Evolutionary conservation across 1,140 invertebrate genomes (phyloP), one percentile per base, ranked within the genome.

Genomic region (Cotesia glomerata): DNA sequence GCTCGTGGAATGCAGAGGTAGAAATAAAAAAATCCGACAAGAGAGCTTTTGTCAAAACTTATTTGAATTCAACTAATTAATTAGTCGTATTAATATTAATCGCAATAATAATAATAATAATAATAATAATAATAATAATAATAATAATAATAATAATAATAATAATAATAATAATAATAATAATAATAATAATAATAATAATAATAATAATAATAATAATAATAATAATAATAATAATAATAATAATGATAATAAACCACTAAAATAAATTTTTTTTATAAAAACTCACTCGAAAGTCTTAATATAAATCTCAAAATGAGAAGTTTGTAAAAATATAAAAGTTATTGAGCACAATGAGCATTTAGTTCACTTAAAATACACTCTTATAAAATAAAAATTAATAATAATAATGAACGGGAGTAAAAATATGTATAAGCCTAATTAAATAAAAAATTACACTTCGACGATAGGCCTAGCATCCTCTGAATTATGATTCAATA

Each of bases 401-500:
- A 54, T 14, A 54, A 14, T 59, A 45, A 45, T 45, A 45, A 45
- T 45, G 39, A 45, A 45, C 8, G 11, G 39, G 8, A 11, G 26
- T 26, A 2, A 26, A 26, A 26, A 26, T 26, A 26, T 26, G 26
- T 26, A 34, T 18, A 59, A 26, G 5, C 5, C 4, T 36, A 18
- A 59, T 34, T 34, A 61, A 18, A 61, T 35, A n/a, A 14, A 35
- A 34, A 62, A 51, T 65, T 18, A 65, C 39, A 65, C 11, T 16
- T 72, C 49, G 11, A 76, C 64, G 16, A 74, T 76, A n/a, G 64
- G 75, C 59, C 72, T 8, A 11, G 45, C 52, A 61, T 84, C 82
- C 0, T 80, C 77, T 0, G 73, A 26, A 35, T 84, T 81, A 18
- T 82, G 80, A 9, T 85, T 88, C 1, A 92, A 78, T 49, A 91